These are phyloP conservation scores for Abscondita cerata DNA, from an alignment of 2,888 invertebrate species.

Conservation along the genomic window DNA sequence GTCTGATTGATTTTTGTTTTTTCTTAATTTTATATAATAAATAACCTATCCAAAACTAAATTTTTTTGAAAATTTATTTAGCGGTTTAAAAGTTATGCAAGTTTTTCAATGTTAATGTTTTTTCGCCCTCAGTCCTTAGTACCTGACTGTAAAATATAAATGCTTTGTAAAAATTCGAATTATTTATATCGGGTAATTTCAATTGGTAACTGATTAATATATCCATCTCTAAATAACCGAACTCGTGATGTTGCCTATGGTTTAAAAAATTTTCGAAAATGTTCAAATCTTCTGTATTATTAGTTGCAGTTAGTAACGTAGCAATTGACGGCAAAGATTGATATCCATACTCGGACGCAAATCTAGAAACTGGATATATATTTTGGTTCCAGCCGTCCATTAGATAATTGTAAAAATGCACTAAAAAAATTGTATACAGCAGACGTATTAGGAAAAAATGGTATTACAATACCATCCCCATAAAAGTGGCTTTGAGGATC, in stretches of 20 bases:
- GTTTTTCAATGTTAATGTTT: no score
- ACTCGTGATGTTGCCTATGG: slow-evolving; percentile 87
- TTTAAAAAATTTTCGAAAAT: slow-evolving; percentile 67
- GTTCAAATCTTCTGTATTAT: slow-evolving; percentile 60
- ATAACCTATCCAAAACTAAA: slow-evolving; percentile 2
- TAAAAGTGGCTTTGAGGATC: slow-evolving; percentile 81
- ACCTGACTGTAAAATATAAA: slow-evolving; percentile 88
- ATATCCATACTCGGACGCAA: slow-evolving; percentile 95
- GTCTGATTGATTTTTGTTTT: no score
- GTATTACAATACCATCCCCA: slow-evolving; percentile 75
- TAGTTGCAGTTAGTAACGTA: slow-evolving; percentile 69
- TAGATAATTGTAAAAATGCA: slow-evolving; percentile 89
- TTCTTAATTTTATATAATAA: no score
- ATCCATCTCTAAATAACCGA: slow-evolving; percentile 72
- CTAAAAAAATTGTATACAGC: slow-evolving; percentile 56
- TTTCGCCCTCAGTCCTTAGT: slow-evolving; percentile 43
- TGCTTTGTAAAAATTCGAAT: slow-evolving; percentile 67
- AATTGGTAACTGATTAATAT: slow-evolving; percentile 70
- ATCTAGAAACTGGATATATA: slow-evolving; percentile 82
- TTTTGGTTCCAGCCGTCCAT: slow-evolving; percentile 81
- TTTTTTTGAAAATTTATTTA: no score
- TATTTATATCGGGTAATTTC: slow-evolving; percentile 62
- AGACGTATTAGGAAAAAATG: background rate
- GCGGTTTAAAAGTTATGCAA: no score
- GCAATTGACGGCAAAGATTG: slow-evolving; percentile 84